A percentile compares a stretch with the other conserved stretches of the same genome.
phyloP scores from a whole-genome alignment of 2,113 vertebrate species.

The Muntiacus muntjak region DNA sequence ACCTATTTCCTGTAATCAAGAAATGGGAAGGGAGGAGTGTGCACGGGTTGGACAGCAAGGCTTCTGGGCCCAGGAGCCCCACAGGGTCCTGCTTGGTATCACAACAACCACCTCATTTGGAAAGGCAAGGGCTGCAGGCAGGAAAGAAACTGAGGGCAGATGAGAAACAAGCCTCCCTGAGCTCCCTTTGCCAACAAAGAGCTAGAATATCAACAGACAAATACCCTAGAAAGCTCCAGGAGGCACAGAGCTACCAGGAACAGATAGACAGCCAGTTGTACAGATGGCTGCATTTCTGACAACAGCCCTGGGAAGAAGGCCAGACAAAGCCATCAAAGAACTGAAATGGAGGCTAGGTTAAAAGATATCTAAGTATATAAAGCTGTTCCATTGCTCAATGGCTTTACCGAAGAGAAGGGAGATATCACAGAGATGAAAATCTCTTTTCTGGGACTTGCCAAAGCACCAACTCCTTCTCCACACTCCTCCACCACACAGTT shows the following conservation, averaged over 20 bases:
- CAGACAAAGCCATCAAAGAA: slow-evolving; percentile 6
- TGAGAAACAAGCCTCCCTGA: neutral
- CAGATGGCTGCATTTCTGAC: slow-evolving; percentile 34
- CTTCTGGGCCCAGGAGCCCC: neutral
- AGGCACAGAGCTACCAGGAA: neutral
- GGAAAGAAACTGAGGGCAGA: neutral
- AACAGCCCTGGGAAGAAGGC: neutral
- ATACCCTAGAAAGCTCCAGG: neutral
- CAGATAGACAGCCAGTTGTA: neutral
- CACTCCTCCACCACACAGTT: neutral
- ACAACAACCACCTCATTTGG: neutral
- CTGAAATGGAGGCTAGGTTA: neutral
- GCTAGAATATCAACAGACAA: neutral
- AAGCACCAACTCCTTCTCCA: neutral
- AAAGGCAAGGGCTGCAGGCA: neutral
- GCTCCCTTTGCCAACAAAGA: neutral
- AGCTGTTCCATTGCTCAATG: neutral
- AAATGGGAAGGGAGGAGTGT: neutral
- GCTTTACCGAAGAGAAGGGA: neutral
- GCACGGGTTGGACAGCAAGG: neutral
- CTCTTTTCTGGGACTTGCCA: neutral
- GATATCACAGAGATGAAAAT: neutral
- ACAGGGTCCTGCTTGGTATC: neutral
- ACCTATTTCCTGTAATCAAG: neutral
- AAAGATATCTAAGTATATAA: slow-evolving; percentile 30